Base-by-base conservation (phyloP, 2,888 invertebrate genomes). In the Furcula furcula region DNA sequence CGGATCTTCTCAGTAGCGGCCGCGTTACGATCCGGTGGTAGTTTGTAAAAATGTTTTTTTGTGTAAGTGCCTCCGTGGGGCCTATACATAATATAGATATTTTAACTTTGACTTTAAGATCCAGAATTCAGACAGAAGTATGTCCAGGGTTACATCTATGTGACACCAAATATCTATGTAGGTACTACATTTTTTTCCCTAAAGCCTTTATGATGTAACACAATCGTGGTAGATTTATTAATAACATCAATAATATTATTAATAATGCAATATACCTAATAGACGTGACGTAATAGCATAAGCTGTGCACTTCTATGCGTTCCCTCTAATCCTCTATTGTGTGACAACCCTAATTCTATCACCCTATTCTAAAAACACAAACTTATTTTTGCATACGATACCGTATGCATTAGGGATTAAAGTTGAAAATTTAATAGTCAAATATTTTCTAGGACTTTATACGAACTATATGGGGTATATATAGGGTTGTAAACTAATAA, bases 271-370 rank as follows among this genome's bases (percentile, higher is more conserved):
- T 52, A 62, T 47, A 66, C 77, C 78, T 72, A 60, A 65, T 52
- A 69, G 59, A 65, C 65, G 78, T 78, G 81, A 78, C 76, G 80
- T 83, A 77, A 83, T 74, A 77, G 65, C 69, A 74, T 86, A 83
- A 86, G 77, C 82, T 73, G n/a, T 76, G 71, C 67, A 68, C 65
- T 68, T 72, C 70, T 76, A 68, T 60, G 57, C 54, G 63, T 60
- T 61, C 67, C 58, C 49, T 65, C 68, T 83, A 81, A 84, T 83
- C 83, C 83, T 34, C 73, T 53, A 80, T 85, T 84, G 79, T 85
- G 57, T 54, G 53, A 57, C 51, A 71, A 81, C 86, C 83, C 77
- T 69, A 68, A 47, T 61, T 65, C 38, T 56, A 44, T 58, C 56
- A 59, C 66, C 71, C 67, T 50, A 61, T 39, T 55, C 46, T 45